These are phyloP conservation scores for Megaceryle maxima DNA, from an alignment of 2,113 vertebrate genomes.

Conservation along the genomic window DNA sequence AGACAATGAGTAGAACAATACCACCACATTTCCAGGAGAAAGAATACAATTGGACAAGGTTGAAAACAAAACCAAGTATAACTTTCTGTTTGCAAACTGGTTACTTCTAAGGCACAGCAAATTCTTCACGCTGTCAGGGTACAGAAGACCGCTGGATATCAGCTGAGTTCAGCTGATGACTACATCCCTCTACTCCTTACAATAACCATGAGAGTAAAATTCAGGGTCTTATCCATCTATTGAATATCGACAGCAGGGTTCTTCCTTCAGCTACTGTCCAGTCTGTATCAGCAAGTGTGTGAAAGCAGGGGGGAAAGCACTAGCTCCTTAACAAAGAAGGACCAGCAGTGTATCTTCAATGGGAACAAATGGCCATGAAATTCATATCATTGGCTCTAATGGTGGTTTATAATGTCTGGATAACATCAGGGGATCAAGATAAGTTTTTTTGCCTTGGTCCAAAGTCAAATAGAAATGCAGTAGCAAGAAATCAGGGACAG, in stretches of 20 bases:
- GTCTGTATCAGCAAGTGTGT: background rate
- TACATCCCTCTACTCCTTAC: background rate
- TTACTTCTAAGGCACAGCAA: background rate
- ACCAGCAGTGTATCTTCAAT: background rate
- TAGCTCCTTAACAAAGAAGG: background rate
- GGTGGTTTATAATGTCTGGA: background rate
- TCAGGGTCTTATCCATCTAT: background rate
- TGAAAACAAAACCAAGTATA: background rate
- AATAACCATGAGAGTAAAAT: background rate
- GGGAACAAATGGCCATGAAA: background rate
- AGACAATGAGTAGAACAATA: background rate
- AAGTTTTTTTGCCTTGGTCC: background rate
- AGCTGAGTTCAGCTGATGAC: background rate
- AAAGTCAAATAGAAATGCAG: background rate
- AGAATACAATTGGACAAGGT: background rate
- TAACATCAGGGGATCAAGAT: background rate
- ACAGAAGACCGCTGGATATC: background rate
- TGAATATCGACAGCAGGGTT: background rate
- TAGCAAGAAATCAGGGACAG: background rate
- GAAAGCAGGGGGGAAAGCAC: background rate
- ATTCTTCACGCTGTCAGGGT: background rate
- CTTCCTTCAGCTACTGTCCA: background rate
- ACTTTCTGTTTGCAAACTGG: background rate
- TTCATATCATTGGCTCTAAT: fast-evolving
- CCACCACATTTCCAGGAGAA: background rate